Evolutionary conservation across 2,113 vertebrate genomes (phyloP), one percentile per base, ranked within the genome.

Genomic region (Etia nguti): DNA sequence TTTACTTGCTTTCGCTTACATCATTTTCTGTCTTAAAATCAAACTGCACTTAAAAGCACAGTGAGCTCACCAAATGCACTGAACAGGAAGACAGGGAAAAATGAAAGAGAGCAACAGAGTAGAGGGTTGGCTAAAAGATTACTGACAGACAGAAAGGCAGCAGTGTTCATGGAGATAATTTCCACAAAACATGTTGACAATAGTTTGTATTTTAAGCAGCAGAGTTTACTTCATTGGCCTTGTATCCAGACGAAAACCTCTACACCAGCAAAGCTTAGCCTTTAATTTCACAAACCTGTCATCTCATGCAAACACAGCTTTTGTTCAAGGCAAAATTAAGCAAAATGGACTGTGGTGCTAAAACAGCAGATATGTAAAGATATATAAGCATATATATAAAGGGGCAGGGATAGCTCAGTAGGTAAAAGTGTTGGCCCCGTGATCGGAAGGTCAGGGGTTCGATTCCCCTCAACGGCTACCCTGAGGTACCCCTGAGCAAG

Each of bases 1-100:
- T 93, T 90, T 87, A 91, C 89, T 89, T 88, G 73, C 65, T 82
- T 89, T 89, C 8, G n/a, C 84, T 90, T 88, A 85, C 82, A 84
- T 90, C 29, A 85, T 88, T 89, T 92, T 91, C 82, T 46, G 11
- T 91, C 59, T 81, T 52, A 55, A 75, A 86, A 77, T 92, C 55
- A 90, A 91, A 92, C 86, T 73, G 84, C 85, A 84, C 77, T 52
- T 38, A 54, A 81, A 89, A 83, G 83, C 62, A 73, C 68, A 88
- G 80, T 83, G 65, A 90, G 70, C 46, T 86, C 79, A 92, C 31
- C 46, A 79, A n/a, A 84, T n/a, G 29, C 31, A 16, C 26, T 18
- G 73, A 48, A 48, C 38, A 22, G 59, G 52, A 29, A 52, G 12
- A 22, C 3, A 8, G 41, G 15, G 5, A 80, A 29, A 83, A 79